These are phyloP conservation scores for Lophius piscatorius DNA, from an alignment of 2,113 vertebrate species.

Conservation along the genomic window DNA sequence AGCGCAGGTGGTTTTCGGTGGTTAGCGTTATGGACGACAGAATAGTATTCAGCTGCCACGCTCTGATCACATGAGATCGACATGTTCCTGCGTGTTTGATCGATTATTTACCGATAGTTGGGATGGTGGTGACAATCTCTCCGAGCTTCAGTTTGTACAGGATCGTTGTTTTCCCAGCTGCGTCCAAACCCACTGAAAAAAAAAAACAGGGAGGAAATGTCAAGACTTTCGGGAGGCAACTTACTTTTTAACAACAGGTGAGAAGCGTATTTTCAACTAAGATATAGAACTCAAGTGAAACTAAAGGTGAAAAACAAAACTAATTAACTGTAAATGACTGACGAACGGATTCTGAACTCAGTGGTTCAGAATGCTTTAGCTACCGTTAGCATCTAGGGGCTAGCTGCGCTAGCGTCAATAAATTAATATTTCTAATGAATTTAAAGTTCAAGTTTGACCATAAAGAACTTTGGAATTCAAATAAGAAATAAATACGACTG, in stretches of 20 bases:
- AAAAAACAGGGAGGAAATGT: not conserved
- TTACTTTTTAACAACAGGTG: no score
- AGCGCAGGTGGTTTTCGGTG: no score
- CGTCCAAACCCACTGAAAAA: conserved; percentile 89
- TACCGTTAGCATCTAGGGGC: conserved; percentile 3
- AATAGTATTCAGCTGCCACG: no score
- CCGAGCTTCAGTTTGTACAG: conserved; percentile 94
- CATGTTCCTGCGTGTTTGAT: not conserved
- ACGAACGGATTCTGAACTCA: no score
- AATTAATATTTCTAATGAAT: no score
- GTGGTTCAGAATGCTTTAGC: conserved; percentile 9
- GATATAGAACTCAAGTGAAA: no score
- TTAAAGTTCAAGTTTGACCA: not conserved
- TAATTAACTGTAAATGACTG: not conserved
- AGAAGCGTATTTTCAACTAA: no score
- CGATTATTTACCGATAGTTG: conserved; percentile 85
- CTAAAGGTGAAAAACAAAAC: no score
- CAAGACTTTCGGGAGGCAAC: no score
- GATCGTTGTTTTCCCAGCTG: conserved; percentile 94
- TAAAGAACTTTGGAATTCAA: not conserved
- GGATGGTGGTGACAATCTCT: conserved; percentile 94
- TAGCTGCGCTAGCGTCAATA: not conserved
- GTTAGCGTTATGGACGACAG: no score
- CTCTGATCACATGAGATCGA: not conserved
- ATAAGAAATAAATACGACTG: not conserved